These are phyloP conservation scores for Orthosia gracilis DNA, from an alignment of 2,888 invertebrate species.

Conservation along the genomic window DNA sequence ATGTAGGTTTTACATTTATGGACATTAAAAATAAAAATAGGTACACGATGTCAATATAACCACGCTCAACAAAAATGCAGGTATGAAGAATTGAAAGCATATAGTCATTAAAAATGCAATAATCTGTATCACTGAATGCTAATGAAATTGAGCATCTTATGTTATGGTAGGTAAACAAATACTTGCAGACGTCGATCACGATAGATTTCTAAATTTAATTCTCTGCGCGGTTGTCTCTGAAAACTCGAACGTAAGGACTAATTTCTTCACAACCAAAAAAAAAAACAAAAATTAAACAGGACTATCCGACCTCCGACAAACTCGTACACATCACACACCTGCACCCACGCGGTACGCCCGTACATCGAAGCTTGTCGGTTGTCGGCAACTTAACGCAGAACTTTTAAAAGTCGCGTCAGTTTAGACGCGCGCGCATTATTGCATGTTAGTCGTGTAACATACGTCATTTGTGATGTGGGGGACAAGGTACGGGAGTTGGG, in stretches of 20 bases:
- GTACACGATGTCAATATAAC: not conserved
- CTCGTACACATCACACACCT: slow-evolving; percentile 42
- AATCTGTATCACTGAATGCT: not conserved
- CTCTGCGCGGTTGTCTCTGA: too few relatives aligned
- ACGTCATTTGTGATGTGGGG: slow-evolving; percentile 48
- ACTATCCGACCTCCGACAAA: slow-evolving; percentile 9
- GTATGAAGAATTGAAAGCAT: not conserved
- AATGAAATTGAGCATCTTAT: not conserved
- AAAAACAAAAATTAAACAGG: not conserved
- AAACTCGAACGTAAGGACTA: not conserved
- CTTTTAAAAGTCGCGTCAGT: slow-evolving; percentile 71
- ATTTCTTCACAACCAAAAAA: not conserved
- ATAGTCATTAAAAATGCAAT: too few relatives aligned
- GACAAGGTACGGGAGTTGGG: slow-evolving; percentile 6
- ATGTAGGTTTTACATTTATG: not conserved
- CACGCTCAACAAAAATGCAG: not conserved
- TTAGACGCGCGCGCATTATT: slow-evolving; percentile 70
- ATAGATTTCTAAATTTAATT: too few relatives aligned
- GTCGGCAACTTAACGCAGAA: slow-evolving; percentile 72
- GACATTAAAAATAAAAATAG: not conserved
- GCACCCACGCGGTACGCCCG: slow-evolving; percentile 30
- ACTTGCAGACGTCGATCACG: not conserved
- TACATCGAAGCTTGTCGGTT: slow-evolving; percentile 65
- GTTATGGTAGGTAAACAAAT: not conserved
- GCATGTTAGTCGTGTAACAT: slow-evolving; percentile 63